Evolutionary conservation across 1,140 invertebrate genomes (phyloP), one percentile per base, ranked within the genome.

Genomic region (Drosophila bifasciata): DNA sequence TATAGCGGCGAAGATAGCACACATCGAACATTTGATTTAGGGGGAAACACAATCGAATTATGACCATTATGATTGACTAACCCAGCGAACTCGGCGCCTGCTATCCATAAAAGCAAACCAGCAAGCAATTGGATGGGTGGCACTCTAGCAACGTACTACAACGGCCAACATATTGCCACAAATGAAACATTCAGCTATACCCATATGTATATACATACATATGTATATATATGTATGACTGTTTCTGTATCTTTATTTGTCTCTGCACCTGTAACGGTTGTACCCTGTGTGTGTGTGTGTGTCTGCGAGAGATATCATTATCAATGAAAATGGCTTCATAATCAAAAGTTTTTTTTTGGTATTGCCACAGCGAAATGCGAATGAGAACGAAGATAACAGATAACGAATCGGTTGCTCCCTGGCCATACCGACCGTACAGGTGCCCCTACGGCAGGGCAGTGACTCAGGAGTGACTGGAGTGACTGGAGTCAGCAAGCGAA

Each of bases 271-370:
- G 19, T 58, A 21, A 44, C 9, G 48, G 48, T 36, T 13, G 9
- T 36, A 13, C 32, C 9, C 9, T 55, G 6, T 25, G 7, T 23
- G 3, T 57, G 40, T 63, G 19, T 43, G 23, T 55, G 41, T 49
- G n/a, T 40, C 7, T 15, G 16, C 23, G 62, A 83, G 62, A 83
- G 81, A 85, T 85, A 85, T 48, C 81, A 74, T 74, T 85, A 85
- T 86, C 81, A 86, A 77, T 74, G 77, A 21, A 74, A 76, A 66
- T 57, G 75, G 53, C 44, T 58, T 36, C 59, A 70, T 44, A 80
- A 86, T 86, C 79, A 83, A 61, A 84, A 62, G 40, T 58, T 79
- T 76, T 58, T 79, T 76, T 19, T 4, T 39, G 53, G 56, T 56
- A 62, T 73, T 80, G 64, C 75, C 49, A 51, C 76, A 69, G 66